Percentiles rank a stretch among this genome's conserved stretches.
Conservation (phyloP, 1,140 invertebrate genomes). For the Nebria ingens region DNA sequence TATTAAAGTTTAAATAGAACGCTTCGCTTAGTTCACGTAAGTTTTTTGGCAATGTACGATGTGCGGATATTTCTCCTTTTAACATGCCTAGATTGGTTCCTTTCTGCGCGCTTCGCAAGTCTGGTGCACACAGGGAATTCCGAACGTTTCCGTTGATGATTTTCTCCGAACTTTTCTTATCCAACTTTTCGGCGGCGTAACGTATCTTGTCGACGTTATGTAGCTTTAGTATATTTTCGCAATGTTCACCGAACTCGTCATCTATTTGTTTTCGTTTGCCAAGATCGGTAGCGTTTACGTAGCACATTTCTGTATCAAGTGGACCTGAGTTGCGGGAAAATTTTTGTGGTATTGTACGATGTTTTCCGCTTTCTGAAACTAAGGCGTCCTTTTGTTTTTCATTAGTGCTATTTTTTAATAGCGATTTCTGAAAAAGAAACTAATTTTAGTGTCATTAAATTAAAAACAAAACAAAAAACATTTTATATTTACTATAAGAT, state of each 20-base stretch:
- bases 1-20: not conserved
- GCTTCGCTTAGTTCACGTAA: conserved; percentile 19
- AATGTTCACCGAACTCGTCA: not conserved
- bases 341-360: conserved; percentile 1
- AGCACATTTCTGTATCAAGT: not conserved
- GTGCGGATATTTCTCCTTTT: conserved; percentile 9
- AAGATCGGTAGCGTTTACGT: not conserved
- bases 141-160: conserved; percentile 3
- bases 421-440: not conserved
- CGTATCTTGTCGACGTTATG: not conserved
- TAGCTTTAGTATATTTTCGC: not conserved
- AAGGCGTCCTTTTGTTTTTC: not conserved
- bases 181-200: conserved; percentile 15
- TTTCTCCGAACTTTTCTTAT: conserved; percentile 5
- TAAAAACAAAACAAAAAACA: no score
- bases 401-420: not conserved
- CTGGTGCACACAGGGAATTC: not conserved
- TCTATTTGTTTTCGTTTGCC: not conserved
- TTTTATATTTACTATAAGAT: no score
- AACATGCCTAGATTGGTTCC: not conserved
- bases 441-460: no score
- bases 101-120: not conserved
- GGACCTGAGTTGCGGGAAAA: not conserved
- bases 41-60: conserved; percentile 25
- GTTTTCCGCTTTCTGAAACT: not conserved